These are phyloP conservation scores for Gobiocypris rarus DNA, from an alignment of 2,113 vertebrate genomes.

Conservation along the genomic window DNA sequence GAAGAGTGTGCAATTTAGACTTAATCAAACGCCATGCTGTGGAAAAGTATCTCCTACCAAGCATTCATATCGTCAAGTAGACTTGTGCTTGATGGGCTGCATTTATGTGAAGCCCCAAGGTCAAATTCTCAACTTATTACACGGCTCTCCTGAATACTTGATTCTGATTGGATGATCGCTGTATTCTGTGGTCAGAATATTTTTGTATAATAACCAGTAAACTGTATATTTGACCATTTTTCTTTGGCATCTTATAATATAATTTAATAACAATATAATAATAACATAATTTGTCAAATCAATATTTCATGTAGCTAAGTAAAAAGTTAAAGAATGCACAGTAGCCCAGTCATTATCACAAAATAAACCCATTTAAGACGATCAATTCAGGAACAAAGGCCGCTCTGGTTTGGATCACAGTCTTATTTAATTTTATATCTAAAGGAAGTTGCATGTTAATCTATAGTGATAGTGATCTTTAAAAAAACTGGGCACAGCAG, in stretches of 20 bases:
- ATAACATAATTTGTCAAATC: background rate
- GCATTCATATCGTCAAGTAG: constrained; percentile 18
- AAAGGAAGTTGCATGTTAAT: constrained; percentile 17
- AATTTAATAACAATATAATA: no score
- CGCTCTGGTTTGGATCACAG: background rate
- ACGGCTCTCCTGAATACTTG: background rate
- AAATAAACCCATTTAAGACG: background rate
- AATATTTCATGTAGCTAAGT: background rate
- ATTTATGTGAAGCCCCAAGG: constrained; percentile 4
- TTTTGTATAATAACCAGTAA: background rate
- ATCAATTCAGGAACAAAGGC: background rate
- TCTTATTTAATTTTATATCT: constrained; percentile 1
- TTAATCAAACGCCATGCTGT: constrained; percentile 42
- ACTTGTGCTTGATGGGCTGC: constrained; percentile 22
- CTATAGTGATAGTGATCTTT: background rate
- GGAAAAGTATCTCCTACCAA: constrained; percentile 34
- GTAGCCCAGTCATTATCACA: background rate
- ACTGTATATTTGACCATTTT: background rate
- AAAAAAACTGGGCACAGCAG: constrained; percentile 1
- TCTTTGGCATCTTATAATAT: background rate
- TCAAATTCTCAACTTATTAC: constrained; percentile 7
- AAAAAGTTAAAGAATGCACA: background rate
- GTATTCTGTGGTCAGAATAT: background rate
- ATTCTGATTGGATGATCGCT: background rate
- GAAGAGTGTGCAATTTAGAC: constrained; percentile 39